A percentile compares a stretch with the other conserved stretches of the same genome.
Conservation (phyloP, 1,140 invertebrate species). For the Homarus americanus region DNA sequence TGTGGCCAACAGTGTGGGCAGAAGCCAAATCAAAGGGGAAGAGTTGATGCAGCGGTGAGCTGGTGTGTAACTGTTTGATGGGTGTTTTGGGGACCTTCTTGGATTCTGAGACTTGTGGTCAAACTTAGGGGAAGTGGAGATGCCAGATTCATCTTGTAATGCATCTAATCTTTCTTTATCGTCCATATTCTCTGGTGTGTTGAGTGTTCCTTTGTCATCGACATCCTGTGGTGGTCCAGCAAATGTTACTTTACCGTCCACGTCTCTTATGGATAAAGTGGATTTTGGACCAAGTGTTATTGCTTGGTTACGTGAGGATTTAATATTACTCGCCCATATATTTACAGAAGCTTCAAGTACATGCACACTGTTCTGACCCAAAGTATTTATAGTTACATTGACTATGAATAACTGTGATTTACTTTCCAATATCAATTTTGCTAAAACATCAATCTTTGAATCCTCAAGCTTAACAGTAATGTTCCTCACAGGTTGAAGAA, state of each 20-base stretch:
- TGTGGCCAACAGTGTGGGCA: constrained; percentile 27
- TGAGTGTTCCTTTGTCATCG: neutral
- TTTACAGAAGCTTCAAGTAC: constrained; percentile 10
- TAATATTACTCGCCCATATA: constrained; percentile 32
- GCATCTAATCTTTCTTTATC: neutral
- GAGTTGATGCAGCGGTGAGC: neutral
- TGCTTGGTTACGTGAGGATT: constrained; percentile 15
- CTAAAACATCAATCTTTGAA: constrained; percentile 10
- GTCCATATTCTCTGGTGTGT: neutral
- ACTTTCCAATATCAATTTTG: constrained; percentile 3
- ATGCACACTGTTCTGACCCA: constrained; percentile 17
- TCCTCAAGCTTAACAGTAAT: constrained; percentile 25
- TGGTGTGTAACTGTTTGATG: neutral
- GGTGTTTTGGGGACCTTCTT: neutral
- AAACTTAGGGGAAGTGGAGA: too few relatives aligned
- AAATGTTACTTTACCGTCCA: constrained; percentile 32
- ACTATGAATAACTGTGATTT: constrained; percentile 13
- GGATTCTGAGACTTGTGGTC: neutral
- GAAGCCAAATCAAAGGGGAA: constrained; percentile 11
- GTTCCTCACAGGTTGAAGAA: neutral
- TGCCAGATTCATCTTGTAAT: too few relatives aligned
- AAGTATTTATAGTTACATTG: constrained; percentile 34
- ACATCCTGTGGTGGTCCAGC: neutral
- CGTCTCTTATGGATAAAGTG: neutral
- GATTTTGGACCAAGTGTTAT: constrained; percentile 13